phyloP scores from a whole-genome alignment of 2,888 invertebrate species.

The Anticlea derivata region DNA sequence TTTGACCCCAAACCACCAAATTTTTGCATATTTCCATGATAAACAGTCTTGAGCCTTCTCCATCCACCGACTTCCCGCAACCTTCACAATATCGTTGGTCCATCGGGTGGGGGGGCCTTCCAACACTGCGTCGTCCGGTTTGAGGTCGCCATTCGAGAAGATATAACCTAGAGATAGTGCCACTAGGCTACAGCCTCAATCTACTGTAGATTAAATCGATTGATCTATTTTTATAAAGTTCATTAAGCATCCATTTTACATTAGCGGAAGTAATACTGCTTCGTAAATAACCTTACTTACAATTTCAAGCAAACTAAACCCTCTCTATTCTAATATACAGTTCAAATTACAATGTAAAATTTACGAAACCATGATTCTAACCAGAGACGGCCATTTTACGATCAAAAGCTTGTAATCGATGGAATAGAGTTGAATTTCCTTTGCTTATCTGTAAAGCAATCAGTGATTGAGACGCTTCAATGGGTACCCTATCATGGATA shows the following conservation, averaged over 20 bases:
- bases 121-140: too few relatives aligned
- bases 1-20: too few relatives aligned
- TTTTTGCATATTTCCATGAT: too few relatives aligned
- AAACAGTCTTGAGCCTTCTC: too few relatives aligned
- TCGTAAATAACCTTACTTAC: background rate
- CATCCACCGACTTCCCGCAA: too few relatives aligned
- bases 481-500: slow-evolving; percentile 13
- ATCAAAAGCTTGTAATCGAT: background rate
- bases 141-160: too few relatives aligned
- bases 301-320: background rate
- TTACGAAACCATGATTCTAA: background rate
- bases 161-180: too few relatives aligned
- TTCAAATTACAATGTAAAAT: background rate
- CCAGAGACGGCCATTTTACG: background rate
- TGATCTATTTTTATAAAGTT: slow-evolving; percentile 10
- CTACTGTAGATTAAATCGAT: background rate
- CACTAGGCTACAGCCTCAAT: background rate
- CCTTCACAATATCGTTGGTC: too few relatives aligned
- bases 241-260: slow-evolving; percentile 5
- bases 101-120: too few relatives aligned
- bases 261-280: slow-evolving; percentile 13
- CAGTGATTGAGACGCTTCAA: slow-evolving; percentile 13
- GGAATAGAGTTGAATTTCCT: background rate
- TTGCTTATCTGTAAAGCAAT: background rate
- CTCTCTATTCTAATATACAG: background rate